Evolutionary conservation across 2,888 invertebrate species (phyloP).

Genomic region (Torymus auratus): DNA sequence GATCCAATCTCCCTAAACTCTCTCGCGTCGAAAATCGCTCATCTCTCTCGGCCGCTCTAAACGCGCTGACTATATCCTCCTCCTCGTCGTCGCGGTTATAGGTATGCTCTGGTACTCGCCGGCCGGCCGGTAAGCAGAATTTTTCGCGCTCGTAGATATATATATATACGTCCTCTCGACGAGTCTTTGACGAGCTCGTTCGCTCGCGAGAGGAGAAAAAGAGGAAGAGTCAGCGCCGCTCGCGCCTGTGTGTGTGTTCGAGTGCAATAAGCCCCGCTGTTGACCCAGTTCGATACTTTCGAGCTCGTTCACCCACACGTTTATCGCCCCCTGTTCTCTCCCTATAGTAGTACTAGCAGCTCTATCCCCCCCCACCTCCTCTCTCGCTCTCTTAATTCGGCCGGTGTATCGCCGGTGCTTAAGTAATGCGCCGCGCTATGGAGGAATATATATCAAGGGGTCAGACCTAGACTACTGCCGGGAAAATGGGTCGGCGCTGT

Average conservation of each 20-base stretch:
- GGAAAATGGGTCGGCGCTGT: no score
- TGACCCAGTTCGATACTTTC: slow-evolving; percentile 57
- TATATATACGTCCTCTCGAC: slow-evolving; percentile 5
- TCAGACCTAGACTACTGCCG: no score
- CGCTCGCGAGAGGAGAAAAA: slow-evolving; percentile 7
- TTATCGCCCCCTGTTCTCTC: slow-evolving; percentile 6
- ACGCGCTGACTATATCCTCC: background rate
- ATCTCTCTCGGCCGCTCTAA: background rate
- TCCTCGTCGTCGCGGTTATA: background rate
- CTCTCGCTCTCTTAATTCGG: slow-evolving; percentile 6
- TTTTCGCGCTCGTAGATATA: slow-evolving; percentile 11
- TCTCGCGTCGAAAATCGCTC: background rate
- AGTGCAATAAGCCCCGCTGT: slow-evolving; percentile 54
- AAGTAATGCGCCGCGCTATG: background rate
- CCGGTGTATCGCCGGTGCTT: slow-evolving; percentile 7
- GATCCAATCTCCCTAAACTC: background rate
- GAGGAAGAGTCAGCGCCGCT: slow-evolving; percentile 48
- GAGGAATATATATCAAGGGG: no score
- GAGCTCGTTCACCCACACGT: slow-evolving; percentile 57
- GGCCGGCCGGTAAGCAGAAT: slow-evolving; percentile 30
- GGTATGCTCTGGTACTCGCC: no score
- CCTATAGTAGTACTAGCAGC: no score
- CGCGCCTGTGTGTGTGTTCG: slow-evolving; percentile 19
- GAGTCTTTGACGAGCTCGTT: slow-evolving; percentile 25
- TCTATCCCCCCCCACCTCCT: background rate